A percentile compares a stretch with the other conserved stretches of the same genome.
Conservation (phyloP, 2,113 vertebrate species). For the Ginglymostoma cirratum region DNA sequence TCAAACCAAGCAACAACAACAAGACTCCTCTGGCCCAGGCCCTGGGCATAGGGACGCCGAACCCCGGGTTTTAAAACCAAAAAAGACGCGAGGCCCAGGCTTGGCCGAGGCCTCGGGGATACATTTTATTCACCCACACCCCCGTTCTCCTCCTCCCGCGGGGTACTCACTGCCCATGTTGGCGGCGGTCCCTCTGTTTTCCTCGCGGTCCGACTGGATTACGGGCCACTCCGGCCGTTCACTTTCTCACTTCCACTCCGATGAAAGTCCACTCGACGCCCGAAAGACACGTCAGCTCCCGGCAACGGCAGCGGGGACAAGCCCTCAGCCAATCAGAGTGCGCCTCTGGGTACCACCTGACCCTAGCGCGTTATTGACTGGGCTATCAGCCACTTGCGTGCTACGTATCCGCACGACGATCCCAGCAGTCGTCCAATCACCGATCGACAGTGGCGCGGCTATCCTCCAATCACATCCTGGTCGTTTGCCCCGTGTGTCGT, state of each 20-base stretch:
- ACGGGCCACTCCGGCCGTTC: no score
- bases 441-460: not conserved
- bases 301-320: not conserved
- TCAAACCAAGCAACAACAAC: not conserved
- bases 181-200: not conserved
- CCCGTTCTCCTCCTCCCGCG: no score
- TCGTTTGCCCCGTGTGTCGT: not conserved
- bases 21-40: no score
- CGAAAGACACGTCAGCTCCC: constrained; percentile 2
- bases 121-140: no score
- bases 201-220: no score
- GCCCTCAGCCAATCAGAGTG: not conserved
- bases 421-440: no score
- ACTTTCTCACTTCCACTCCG: no score
- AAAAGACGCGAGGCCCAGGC: constrained; percentile 7
- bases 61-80: not conserved
- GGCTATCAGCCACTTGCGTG: no score
- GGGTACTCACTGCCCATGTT: constrained; percentile 27
- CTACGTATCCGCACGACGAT: no score
- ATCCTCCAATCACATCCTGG: no score
- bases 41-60: not conserved
- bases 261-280: not conserved
- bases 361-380: not conserved
- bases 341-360: not conserved
- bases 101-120: not conserved